These are phyloP conservation scores for Ancistrus triradiatus DNA, from an alignment of 2,113 vertebrate species.

Conservation along the genomic window DNA sequence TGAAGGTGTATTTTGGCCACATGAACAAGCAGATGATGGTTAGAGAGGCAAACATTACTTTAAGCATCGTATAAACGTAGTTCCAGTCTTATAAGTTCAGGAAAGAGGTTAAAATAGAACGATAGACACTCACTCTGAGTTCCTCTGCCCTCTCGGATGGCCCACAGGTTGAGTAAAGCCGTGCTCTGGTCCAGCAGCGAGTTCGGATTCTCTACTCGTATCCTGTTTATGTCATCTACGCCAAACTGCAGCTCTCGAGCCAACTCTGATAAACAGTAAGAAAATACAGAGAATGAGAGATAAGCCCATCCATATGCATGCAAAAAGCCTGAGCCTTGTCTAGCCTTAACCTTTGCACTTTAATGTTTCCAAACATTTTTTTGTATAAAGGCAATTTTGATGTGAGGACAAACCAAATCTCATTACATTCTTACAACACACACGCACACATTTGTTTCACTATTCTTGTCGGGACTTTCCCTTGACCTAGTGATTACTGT, in stretches of 20 bases:
- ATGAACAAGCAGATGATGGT: too few species aligned
- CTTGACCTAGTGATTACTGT: too few species aligned
- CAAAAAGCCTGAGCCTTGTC: too few species aligned
- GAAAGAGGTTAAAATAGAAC: too few species aligned
- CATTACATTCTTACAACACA: not conserved
- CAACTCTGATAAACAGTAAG: slow-evolving; percentile 70
- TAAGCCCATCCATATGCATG: too few species aligned
- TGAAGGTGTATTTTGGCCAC: too few species aligned
- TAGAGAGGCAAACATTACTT: too few species aligned
- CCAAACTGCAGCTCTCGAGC: slow-evolving; percentile 91
- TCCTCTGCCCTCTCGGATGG: slow-evolving; percentile 78
- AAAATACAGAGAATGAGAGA: not conserved
- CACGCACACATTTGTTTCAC: not conserved
- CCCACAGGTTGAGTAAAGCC: slow-evolving; percentile 88
- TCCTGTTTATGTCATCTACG: slow-evolving; percentile 93
- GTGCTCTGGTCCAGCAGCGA: slow-evolving; percentile 91
- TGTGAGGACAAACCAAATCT: not conserved
- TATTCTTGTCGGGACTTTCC: too few species aligned
- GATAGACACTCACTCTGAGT: slow-evolving; percentile 87
- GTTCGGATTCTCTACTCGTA: slow-evolving; percentile 95
- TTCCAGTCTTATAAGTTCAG: too few species aligned
- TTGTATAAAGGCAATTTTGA: not conserved
- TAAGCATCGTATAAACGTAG: too few species aligned
- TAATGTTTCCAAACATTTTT: too few species aligned
- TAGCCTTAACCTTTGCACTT: too few species aligned